phyloP scores from a whole-genome alignment of 2,113 vertebrate species.

The Spheniscus mendiculus region DNA sequence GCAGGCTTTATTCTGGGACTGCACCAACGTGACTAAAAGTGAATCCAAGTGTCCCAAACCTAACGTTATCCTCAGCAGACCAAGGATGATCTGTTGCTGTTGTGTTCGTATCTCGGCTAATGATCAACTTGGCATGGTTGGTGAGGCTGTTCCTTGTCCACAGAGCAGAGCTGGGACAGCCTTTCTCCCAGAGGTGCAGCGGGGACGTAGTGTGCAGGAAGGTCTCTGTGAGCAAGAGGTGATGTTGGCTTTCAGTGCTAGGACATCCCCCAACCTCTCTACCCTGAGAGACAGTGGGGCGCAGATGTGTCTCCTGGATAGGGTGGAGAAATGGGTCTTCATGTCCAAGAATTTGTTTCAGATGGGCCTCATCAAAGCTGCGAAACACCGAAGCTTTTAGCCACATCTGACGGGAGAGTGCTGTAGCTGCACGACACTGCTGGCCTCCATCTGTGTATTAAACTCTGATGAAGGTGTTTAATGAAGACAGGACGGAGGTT shows the following conservation, averaged over 20 bases:
- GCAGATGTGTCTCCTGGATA: background rate
- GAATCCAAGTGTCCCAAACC: background rate
- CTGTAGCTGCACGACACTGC: background rate
- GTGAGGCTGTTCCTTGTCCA: background rate
- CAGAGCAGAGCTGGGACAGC: background rate
- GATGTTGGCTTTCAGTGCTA: background rate
- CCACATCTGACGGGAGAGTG: rapidly evolving
- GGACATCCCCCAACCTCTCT: background rate
- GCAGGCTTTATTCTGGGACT: background rate
- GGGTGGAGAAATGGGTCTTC: background rate
- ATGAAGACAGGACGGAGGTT: background rate
- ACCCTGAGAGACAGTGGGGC: rapidly evolving
- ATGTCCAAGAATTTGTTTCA: background rate
- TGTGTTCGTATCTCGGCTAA: background rate
- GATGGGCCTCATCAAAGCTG: background rate
- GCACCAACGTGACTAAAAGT: background rate
- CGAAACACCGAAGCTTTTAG: background rate
- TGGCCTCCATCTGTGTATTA: background rate
- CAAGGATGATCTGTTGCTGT: rapidly evolving
- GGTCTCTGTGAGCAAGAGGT: background rate
- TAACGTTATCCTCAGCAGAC: background rate
- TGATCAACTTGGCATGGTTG: background rate
- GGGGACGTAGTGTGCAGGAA: rapidly evolving
- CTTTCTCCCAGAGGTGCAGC: background rate
- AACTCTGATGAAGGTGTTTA: background rate